A percentile compares a stretch with the other conserved stretches of the same genome.
Conservation (phyloP, 1,140 invertebrate species). For the Drosophila sechellia region DNA sequence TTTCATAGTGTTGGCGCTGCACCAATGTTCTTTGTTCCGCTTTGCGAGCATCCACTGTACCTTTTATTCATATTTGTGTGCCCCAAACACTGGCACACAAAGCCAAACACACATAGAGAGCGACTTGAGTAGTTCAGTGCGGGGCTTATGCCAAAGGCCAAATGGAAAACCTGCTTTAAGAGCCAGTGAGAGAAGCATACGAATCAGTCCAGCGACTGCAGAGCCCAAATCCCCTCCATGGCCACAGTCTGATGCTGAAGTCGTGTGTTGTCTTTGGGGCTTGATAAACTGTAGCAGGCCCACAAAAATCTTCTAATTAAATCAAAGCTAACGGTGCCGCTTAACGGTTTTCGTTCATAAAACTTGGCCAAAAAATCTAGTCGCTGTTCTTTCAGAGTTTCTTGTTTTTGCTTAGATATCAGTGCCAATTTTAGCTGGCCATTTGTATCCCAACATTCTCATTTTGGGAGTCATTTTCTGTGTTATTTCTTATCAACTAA, state of each 20-base stretch:
- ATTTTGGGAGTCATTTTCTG: constrained; percentile 41
- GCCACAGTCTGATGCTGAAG: constrained; percentile 34
- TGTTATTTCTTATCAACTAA: constrained; percentile 35
- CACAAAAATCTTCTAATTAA: constrained; percentile 46
- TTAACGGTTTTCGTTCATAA: constrained; percentile 18
- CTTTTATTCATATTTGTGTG: constrained; percentile 46
- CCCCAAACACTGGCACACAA: constrained; percentile 28
- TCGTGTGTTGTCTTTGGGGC: constrained; percentile 25
- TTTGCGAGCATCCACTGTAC: constrained; percentile 20
- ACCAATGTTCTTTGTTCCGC: too few relatives aligned
- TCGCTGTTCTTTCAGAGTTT: constrained; percentile 4
- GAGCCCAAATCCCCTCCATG: constrained; percentile 26
- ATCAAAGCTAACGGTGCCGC: constrained; percentile 39
- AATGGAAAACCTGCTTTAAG: constrained; percentile 48
- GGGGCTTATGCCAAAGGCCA: constrained; percentile 43
- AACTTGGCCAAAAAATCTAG: constrained; percentile 2
- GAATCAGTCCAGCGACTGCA: constrained; percentile 13
- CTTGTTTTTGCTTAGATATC: constrained; percentile 11
- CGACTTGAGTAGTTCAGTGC: constrained; percentile 24
- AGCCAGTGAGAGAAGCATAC: constrained; percentile 27
- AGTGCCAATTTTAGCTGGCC: constrained; percentile 17
- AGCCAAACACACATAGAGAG: constrained; percentile 18
- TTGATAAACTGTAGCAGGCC: constrained; percentile 25
- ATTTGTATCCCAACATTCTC: constrained; percentile 24
- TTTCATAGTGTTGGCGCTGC: too few relatives aligned